phyloP scores from a whole-genome alignment of 2,797 vertebrate species.

The Paguma larvata region DNA sequence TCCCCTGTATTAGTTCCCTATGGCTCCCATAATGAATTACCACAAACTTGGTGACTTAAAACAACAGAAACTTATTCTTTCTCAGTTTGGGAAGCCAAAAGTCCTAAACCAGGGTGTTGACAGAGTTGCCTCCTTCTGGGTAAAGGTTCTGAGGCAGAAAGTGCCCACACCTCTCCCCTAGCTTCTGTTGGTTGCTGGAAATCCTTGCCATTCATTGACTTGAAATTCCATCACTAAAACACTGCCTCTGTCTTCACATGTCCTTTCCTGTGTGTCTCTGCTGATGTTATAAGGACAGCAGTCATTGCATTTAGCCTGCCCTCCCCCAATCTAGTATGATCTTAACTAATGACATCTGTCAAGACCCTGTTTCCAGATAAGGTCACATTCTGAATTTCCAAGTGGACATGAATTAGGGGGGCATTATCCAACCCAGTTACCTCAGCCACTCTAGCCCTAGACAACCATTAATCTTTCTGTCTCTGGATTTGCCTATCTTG shows the following conservation, averaged over 20 bases:
- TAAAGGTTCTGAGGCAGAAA: not conserved
- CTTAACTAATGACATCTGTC: not conserved
- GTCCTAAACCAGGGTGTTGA: not conserved
- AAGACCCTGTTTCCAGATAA: conserved; percentile 41
- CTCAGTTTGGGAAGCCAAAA: not conserved
- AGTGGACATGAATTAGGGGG: not conserved
- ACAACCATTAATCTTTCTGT: not conserved
- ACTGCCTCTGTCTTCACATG: not conserved
- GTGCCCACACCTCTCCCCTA: not conserved
- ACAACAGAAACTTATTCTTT: not conserved
- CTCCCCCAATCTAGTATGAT: not conserved
- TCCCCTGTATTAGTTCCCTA: not conserved
- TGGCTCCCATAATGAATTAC: not conserved
- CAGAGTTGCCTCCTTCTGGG: not conserved
- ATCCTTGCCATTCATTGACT: not conserved
- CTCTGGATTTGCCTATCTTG: conserved; percentile 29
- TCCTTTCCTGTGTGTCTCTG: not conserved
- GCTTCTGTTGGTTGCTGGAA: not conserved
- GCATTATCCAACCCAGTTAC: not conserved
- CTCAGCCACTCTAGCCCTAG: not conserved
- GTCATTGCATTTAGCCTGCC: not conserved
- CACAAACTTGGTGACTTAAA: conserved; percentile 28
- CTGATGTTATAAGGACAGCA: not conserved
- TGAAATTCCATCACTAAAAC: not conserved
- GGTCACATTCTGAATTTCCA: conserved; percentile 20